Evolutionary conservation across 2,113 vertebrate genomes (phyloP).

Genomic region (Spea multiplicata): DNA sequence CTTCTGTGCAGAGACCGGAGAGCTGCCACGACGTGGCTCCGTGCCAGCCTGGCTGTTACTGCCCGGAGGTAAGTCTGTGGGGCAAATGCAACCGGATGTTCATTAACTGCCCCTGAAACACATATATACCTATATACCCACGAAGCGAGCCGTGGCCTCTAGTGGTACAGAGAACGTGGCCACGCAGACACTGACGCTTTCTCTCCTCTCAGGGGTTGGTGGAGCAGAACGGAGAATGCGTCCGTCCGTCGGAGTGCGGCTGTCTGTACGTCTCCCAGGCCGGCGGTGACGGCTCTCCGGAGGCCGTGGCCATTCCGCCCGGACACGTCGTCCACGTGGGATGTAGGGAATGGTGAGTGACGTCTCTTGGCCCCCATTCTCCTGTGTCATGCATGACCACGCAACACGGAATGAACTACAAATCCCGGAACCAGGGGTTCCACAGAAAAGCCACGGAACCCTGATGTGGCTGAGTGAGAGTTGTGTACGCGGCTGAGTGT

Average conservation of each 20-base stretch:
- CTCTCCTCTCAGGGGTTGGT: constrained; percentile 68
- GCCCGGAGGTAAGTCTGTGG: constrained; percentile 70
- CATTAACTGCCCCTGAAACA: no score
- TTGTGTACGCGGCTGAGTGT: no score
- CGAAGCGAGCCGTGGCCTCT: no score
- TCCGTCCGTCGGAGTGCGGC: constrained; percentile 66
- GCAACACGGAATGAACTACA: no score
- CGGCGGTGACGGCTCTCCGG: constrained; percentile 49
- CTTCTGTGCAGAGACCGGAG: constrained; percentile 54
- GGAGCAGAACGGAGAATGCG: constrained; percentile 73
- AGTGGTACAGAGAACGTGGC: no score
- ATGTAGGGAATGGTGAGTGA: constrained; percentile 81
- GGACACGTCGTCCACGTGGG: constrained; percentile 63
- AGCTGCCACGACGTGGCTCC: constrained; percentile 60
- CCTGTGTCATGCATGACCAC: no score
- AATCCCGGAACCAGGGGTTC: no score
- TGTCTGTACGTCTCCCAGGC: constrained; percentile 64
- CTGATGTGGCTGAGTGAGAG: no score
- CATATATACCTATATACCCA: no score
- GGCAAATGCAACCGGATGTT: background rate
- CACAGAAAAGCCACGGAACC: no score
- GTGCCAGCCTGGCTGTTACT: constrained; percentile 84
- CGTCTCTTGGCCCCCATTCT: background rate
- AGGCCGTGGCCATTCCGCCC: constrained; percentile 59
- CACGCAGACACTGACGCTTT: background rate